Conservation (phyloP, 2,888 invertebrate species). For the Synergus japonicus region DNA sequence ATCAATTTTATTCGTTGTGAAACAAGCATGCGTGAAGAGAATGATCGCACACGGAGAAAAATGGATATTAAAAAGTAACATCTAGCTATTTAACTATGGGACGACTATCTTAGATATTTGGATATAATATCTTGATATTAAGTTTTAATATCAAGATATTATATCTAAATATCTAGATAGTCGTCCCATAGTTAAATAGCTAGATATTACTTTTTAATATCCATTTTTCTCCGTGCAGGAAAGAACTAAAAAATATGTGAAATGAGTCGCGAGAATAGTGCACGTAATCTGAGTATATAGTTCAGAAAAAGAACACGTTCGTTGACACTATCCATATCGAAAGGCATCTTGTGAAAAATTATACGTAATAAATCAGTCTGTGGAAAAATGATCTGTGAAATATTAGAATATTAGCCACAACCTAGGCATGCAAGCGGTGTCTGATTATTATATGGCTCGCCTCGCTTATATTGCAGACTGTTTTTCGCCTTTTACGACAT, state of each 20-base stretch:
- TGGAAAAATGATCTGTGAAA: constrained; percentile 42
- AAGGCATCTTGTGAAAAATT: constrained; percentile 39
- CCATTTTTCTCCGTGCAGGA: no score
- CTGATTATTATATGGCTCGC: constrained; percentile 25
- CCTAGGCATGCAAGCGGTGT: constrained; percentile 39
- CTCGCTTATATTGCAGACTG: constrained; percentile 27
- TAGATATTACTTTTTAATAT: no score
- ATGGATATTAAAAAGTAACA: no score
- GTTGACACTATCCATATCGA: constrained; percentile 19
- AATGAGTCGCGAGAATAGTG: constrained; percentile 29
- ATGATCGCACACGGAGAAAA: no score
- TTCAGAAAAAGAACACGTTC: constrained; percentile 16
- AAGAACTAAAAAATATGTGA: not conserved
- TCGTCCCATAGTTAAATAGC: no score
- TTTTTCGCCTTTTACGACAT: constrained; percentile 49
- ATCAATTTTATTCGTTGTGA: not conserved
- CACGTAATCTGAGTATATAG: not conserved
- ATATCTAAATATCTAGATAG: no score
- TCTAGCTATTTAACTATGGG: no score
- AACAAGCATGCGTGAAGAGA: constrained; percentile 9
- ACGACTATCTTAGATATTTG: no score
- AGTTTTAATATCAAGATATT: no score
- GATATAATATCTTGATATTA: no score
- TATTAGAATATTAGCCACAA: constrained; percentile 38
- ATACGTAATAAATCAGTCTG: constrained; percentile 42